Evolutionary conservation across 1,140 invertebrate species (phyloP), one percentile per base, ranked within the genome.

Genomic region (Tyrophagus putrescentiae): DNA sequence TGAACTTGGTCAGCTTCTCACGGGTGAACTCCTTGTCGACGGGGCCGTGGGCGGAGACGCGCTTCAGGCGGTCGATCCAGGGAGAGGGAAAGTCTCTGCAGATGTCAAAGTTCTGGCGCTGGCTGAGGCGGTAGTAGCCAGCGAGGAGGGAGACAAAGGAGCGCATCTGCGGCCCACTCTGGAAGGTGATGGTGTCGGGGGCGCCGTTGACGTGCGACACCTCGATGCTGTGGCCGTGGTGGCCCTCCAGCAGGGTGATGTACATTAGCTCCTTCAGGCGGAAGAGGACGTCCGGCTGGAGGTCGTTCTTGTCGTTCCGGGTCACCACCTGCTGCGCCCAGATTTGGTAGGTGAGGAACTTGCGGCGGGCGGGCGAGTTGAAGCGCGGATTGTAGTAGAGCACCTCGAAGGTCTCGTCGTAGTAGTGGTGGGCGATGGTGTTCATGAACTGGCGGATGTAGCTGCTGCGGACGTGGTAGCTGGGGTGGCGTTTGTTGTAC

Each of bases 91-190:
- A 76, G 64, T 87, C 81, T 68, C 80, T 80, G 68, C 86, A 92
- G 42, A 92, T 73, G 74, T 91, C 87, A 68, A 87, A 87, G 28
- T 82, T 90, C 87, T 87, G 92, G 73, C 87, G 90, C 25, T 82
- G 79, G 60, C 82, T 82, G 52, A 92, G 74, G 65, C 88, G 80
- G 69, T 90, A 91, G 71, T 93, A 93, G 53, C 87, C 87, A 73
- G 88, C 83, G 56, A 91, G 71, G 18, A 82, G 74, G 50, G 84
- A 85, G 50, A 92, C 81, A 72, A 91, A 91, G 0, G 87, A 88
- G 44, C 79, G 76, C 63, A 86, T 74, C 29, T 78, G 68, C 48
- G 72, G 67, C 45, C 77, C 71, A 13, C 75, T 74, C 57, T 72
- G 72, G 68, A 88, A 85, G 67, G 80, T 80, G 16, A 88, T 73